Evolutionary conservation across 2,888 invertebrate genomes (phyloP), one percentile per base, ranked within the genome.

Genomic region (Drosophila yooni): DNA sequence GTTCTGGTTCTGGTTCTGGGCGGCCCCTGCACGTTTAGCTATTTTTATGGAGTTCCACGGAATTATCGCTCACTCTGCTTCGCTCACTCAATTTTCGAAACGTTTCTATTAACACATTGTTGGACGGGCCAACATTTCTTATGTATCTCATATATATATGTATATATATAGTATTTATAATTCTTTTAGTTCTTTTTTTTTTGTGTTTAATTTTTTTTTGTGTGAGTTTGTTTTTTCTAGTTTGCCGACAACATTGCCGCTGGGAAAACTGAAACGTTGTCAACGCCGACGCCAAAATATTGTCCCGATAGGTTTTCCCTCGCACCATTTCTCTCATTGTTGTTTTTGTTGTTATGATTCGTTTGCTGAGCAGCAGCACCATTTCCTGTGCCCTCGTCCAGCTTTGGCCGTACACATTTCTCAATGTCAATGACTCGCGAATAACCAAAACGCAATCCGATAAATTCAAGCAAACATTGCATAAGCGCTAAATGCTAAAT

Each of bases 81-180:
- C 67, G 40, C 68, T 76, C 71, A 58, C 64, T 46, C 59, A 70
- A 72, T 70, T 77, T 70, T 36, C 38, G 69, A 73, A 62, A 85
- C 79, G 67, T 88, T 85, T 85, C 86, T 88, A 85, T 88, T 88
- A 86, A 86, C 88, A 88, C 79, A 88, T 85, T 88, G 84, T 87
- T 87, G 79, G 52, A 33, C 51, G 15, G 60, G 21, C 40, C 59
- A 53, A 50, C 60, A 53, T 53, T 64, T 72, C 51, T 29, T 59
- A 40, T 31, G 48, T 72, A 63, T 64, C 60, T 34, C 56, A 56
- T 51, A 48, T 51, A 59, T 73, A 65, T 43, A 46, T 46, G 0
- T 25, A 46, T 8, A 40, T 70, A 61, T 66, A 43, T 79, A 56
- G 74, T 54, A 54, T 56, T 38, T 56, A 27, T 34, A 79, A 68